Conservation (phyloP, 2,113 vertebrate species). For the Serilophus lunatus region DNA sequence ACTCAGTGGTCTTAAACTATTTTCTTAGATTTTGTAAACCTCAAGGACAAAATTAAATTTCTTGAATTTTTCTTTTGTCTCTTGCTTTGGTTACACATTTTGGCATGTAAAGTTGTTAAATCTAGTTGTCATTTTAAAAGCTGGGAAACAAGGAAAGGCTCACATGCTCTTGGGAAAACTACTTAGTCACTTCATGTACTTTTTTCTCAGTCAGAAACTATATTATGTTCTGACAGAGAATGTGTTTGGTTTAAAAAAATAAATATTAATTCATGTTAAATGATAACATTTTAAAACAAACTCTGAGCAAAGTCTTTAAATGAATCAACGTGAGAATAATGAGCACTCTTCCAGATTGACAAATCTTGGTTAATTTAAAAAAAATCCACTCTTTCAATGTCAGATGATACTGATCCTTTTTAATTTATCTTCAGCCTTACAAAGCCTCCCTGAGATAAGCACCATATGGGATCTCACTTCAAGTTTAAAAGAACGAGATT, state of each 20-base stretch:
- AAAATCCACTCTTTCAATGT: not conserved
- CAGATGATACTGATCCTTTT: not conserved
- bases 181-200: not conserved
- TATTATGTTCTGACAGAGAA: not conserved
- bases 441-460: not conserved
- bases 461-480: not conserved
- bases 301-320: not conserved
- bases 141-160: not conserved
- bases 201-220: not conserved
- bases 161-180: not conserved
- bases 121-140: not conserved
- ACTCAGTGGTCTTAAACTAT: not conserved
- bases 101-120: not conserved
- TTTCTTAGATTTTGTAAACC: not conserved
- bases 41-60: not conserved
- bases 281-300: not conserved
- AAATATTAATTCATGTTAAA: not conserved
- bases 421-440: not conserved
- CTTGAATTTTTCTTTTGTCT: not conserved
- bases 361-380: not conserved
- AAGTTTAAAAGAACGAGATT: not conserved
- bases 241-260: not conserved
- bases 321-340: not conserved
- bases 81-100: not conserved
- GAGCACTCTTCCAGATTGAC: not conserved